phyloP scores from a whole-genome alignment of 2,797 vertebrate species.

The Hoplostethus mediterraneus region DNA sequence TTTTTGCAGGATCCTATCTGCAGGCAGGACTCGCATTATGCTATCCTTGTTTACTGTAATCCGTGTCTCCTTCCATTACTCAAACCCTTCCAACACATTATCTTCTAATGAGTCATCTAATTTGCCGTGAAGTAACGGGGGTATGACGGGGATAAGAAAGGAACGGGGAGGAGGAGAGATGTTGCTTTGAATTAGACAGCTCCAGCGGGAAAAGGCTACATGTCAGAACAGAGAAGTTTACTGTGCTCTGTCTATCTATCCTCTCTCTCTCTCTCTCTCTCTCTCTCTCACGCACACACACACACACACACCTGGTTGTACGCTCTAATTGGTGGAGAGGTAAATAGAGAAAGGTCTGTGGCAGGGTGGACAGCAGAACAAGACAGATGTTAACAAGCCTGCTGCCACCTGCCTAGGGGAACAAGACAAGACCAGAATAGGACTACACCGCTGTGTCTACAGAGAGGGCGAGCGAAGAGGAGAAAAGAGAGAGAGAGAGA shows the following conservation, averaged over 20 bases:
- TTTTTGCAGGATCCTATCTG: neutral
- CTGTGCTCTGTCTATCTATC: neutral
- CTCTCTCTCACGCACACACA: conserved; percentile 3
- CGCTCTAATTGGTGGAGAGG: conserved; percentile 15
- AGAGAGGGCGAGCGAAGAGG: neutral
- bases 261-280: neutral
- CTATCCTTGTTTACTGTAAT: neutral
- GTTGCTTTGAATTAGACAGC: neutral
- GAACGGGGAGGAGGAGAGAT: neutral
- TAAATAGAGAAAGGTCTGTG: conserved; percentile 21
- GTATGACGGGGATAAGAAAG: neutral
- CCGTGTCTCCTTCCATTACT: neutral
- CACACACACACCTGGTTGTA: conserved; percentile 9
- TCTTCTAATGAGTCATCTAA: neutral
- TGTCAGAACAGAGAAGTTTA: conserved; percentile 8
- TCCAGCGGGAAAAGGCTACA: conserved; percentile 1
- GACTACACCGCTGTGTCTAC: neutral
- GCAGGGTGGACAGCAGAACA: conserved; percentile 21
- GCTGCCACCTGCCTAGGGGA: conserved; percentile 21
- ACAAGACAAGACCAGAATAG: conserved; percentile 2
- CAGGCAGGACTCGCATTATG: neutral
- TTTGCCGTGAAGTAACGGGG: neutral
- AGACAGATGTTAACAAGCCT: conserved; percentile 52
- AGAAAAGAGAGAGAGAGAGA: neutral
- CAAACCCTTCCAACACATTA: neutral